phyloP scores from a whole-genome alignment of 2,113 vertebrate genomes.

The Prinia subflava region DNA sequence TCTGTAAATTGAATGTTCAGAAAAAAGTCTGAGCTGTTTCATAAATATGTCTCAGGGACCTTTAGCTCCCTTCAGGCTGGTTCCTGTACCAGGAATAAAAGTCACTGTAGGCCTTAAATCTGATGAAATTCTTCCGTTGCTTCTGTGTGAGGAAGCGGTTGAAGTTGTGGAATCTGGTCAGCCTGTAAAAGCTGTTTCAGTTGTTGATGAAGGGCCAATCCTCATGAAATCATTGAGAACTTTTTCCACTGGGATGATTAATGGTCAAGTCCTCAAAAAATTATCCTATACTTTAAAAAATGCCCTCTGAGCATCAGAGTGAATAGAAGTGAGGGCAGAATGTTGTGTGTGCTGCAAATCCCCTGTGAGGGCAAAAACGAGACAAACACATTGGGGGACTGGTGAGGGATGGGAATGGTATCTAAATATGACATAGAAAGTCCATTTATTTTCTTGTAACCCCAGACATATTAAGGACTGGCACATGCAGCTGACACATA shows the following conservation, averaged over 20 bases:
- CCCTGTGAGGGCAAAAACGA: neutral
- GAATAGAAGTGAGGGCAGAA: neutral
- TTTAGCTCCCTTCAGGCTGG: neutral
- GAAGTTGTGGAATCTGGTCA: neutral
- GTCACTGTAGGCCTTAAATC: neutral
- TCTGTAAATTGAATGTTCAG: neutral
- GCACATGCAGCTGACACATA: slow-evolving; percentile 42
- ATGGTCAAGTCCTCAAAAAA: neutral
- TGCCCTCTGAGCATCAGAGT: neutral
- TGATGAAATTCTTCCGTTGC: neutral
- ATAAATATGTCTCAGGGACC: neutral
- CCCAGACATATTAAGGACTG: slow-evolving; percentile 33
- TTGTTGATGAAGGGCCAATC: neutral
- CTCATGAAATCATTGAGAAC: neutral
- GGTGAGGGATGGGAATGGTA: neutral
- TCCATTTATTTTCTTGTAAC: slow-evolving; percentile 59
- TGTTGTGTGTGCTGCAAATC: neutral
- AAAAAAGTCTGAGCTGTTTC: neutral
- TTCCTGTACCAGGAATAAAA: slow-evolving; percentile 9
- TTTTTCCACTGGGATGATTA: neutral
- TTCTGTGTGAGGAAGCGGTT: neutral
- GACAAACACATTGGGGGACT: neutral
- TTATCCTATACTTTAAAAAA: neutral
- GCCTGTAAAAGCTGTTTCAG: neutral
- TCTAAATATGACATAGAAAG: slow-evolving; percentile 30